Percentiles rank a stretch among this genome's conserved stretches.
These are phyloP conservation scores for Acanthochromis polyacanthus DNA, from an alignment of 2,113 vertebrate genomes.

Conservation along the genomic window DNA sequence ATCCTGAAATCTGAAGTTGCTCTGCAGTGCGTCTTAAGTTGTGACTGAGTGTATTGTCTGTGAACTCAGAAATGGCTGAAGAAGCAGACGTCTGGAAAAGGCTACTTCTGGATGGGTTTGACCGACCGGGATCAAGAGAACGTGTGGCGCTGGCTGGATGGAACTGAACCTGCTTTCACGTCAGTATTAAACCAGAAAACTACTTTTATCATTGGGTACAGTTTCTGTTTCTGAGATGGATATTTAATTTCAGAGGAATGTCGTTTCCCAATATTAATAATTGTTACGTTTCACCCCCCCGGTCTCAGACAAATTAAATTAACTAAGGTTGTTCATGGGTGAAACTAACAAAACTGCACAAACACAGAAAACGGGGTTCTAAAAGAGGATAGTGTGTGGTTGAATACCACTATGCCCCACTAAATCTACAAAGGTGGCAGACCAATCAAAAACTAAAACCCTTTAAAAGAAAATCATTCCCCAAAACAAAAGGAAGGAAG, in stretches of 20 bases:
- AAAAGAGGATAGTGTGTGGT: no score
- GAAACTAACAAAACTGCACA: no score
- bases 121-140: slow-evolving; percentile 89
- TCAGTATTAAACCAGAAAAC: slow-evolving; percentile 80
- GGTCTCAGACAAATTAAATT: no score
- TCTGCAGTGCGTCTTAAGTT: not conserved
- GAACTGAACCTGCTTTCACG: slow-evolving; percentile 88
- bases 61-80: slow-evolving; percentile 91
- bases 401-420: no score
- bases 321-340: no score
- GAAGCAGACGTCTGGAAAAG: slow-evolving; percentile 86
- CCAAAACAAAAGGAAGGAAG: no score
- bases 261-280: slow-evolving; percentile 23
- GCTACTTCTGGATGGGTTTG: slow-evolving; percentile 95
- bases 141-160: slow-evolving; percentile 94
- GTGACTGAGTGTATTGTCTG: slow-evolving; percentile 7
- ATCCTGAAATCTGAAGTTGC: not conserved
- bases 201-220: not conserved
- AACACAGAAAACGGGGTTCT: no score
- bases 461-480: no score
- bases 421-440: no score
- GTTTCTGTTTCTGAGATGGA: not conserved
- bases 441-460: no score
- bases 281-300: no score
- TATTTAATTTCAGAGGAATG: slow-evolving; percentile 23